These are phyloP conservation scores for Amblyjoppa proteus DNA, from an alignment of 2,888 invertebrate genomes.

Conservation along the genomic window DNA sequence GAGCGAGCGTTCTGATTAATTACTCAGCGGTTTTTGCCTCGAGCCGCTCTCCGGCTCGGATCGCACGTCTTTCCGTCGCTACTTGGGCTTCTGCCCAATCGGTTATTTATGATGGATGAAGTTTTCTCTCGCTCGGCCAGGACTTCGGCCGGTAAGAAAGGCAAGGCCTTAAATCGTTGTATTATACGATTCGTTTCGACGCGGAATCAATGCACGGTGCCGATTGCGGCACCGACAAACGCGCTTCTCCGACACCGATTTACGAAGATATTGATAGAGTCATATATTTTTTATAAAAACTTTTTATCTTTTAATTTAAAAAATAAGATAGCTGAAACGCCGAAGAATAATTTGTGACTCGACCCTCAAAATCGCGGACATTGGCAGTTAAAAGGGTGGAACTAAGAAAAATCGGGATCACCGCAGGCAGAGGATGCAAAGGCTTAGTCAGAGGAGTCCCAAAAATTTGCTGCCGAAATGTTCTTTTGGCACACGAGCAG, in stretches of 20 bases:
- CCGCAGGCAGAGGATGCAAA: not conserved
- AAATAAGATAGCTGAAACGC: no score
- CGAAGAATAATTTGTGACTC: no score
- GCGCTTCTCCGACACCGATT: not conserved
- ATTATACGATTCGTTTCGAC: constrained; percentile 7
- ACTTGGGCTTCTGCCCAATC: constrained; percentile 32
- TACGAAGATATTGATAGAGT: not conserved
- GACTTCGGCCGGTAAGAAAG: constrained; percentile 29
- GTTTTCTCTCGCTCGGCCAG: constrained; percentile 40
- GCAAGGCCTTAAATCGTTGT: constrained; percentile 45
- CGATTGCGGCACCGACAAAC: not conserved
- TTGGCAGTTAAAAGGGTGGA: no score
- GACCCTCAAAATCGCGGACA: no score
- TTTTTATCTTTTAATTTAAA: no score
- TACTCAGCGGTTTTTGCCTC: constrained; percentile 41
- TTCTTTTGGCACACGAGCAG: constrained; percentile 71
- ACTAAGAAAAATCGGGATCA: not conserved
- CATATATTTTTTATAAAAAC: no score
- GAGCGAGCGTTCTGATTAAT: constrained; percentile 59
- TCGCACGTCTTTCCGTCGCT: constrained; percentile 1
- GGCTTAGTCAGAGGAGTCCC: not conserved
- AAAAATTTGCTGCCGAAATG: constrained; percentile 70
- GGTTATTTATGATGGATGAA: constrained; percentile 57
- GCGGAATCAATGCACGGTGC: not conserved
- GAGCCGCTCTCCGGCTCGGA: not conserved